Percentiles rank a stretch among this genome's conserved stretches.
Conservation (phyloP, 2,888 invertebrate species). For the Venustoraphidia nigricollis region DNA sequence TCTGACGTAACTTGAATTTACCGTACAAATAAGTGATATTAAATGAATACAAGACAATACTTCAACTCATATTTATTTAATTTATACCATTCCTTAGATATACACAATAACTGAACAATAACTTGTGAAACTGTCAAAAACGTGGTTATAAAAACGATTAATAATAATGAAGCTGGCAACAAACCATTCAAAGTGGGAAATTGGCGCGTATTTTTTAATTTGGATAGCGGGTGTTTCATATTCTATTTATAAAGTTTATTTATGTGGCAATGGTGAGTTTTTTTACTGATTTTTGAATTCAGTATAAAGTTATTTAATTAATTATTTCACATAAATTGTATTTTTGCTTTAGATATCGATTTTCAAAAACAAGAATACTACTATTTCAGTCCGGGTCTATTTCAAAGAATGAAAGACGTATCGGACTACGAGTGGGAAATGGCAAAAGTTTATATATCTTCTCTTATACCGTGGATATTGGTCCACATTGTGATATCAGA, state of each 20-base stretch:
- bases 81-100: too few species aligned
- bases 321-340: slow-evolving; percentile 6
- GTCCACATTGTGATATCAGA: slow-evolving; percentile 39
- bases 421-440: slow-evolving; percentile 59
- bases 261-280: slow-evolving; percentile 34
- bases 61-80: too few species aligned
- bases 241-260: slow-evolving; percentile 36
- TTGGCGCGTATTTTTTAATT: slow-evolving; percentile 29
- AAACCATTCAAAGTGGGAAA: slow-evolving; percentile 22
- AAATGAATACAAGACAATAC: too few species aligned
- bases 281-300: slow-evolving; percentile 4
- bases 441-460: slow-evolving; percentile 38
- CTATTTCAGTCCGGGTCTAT: slow-evolving; percentile 44
- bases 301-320: background rate
- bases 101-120: background rate
- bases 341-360: slow-evolving; percentile 24
- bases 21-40: too few species aligned
- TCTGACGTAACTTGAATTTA: too few species aligned
- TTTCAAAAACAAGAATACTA: slow-evolving; percentile 26
- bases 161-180: slow-evolving; percentile 3
- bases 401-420: slow-evolving; percentile 41
- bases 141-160: background rate
- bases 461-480: slow-evolving; percentile 37
- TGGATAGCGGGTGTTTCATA: slow-evolving; percentile 41
- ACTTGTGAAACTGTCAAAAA: background rate